Conservation (phyloP, 2,797 vertebrate genomes). For the Zalophus californianus region DNA sequence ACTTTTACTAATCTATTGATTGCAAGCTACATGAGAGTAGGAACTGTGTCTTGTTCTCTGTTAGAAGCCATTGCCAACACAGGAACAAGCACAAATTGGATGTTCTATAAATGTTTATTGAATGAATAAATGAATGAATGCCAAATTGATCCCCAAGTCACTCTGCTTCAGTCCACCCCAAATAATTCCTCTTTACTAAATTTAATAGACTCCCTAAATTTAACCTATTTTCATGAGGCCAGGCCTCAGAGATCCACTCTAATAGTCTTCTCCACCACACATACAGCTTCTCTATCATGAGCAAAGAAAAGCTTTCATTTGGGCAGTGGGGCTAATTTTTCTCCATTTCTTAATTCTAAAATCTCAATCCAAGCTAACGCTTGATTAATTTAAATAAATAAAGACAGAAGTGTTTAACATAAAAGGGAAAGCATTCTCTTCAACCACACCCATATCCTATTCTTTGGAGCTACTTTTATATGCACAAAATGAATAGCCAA, state of each 20-base stretch:
- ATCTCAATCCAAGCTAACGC: neutral
- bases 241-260: neutral
- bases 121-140: constrained; percentile 32
- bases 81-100: neutral
- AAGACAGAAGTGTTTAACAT: neutral
- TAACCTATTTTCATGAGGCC: neutral
- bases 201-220: neutral
- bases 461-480: neutral
- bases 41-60: neutral
- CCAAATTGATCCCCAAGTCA: neutral
- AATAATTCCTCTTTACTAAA: neutral
- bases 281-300: neutral
- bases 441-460: neutral
- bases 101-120: neutral
- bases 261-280: neutral
- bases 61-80: neutral
- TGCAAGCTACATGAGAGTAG: neutral
- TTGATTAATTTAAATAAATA: neutral
- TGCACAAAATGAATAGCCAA: neutral
- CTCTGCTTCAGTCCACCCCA: neutral
- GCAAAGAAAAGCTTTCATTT: neutral
- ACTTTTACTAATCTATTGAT: neutral
- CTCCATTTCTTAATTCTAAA: constrained; percentile 10
- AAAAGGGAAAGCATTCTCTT: neutral
- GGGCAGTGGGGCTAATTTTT: neutral